These are phyloP conservation scores for Acomys russatus DNA, from an alignment of 2,797 vertebrate species.

Conservation along the genomic window DNA sequence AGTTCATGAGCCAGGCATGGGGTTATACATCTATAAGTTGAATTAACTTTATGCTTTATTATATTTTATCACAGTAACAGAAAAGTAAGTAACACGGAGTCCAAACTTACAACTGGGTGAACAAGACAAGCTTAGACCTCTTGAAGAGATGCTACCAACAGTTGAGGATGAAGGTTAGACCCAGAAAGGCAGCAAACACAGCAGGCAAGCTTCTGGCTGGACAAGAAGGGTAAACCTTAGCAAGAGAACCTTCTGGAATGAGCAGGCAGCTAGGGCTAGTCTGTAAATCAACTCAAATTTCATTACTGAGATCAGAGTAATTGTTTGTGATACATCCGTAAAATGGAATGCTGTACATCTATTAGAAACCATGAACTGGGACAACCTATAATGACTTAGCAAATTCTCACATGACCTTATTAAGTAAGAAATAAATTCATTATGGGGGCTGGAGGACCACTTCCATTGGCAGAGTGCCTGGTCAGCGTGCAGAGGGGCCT, in stretches of 20 bases:
- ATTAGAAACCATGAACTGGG: not conserved
- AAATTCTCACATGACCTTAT: not conserved
- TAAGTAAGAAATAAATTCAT: not conserved
- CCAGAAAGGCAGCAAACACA: not conserved
- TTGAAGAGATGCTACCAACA: not conserved
- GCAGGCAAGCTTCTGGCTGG: not conserved
- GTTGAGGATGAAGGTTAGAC: not conserved
- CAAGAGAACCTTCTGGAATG: not conserved
- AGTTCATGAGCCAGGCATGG: not conserved
- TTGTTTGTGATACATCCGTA: too few relatives aligned
- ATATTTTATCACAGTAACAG: not conserved
- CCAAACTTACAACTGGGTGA: not conserved
- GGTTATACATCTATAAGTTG: not conserved
- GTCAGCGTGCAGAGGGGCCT: not conserved
- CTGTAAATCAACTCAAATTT: not conserved
- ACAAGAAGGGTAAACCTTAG: not conserved
- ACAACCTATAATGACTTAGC: not conserved
- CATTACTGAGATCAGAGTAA: not conserved
- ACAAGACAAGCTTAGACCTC: not conserved
- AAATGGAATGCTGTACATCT: not conserved
- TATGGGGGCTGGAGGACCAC: too few relatives aligned
- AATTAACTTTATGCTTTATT: not conserved
- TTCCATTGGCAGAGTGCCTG: not conserved
- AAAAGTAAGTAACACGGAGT: not conserved
- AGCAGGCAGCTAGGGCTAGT: not conserved